Percentiles rank a stretch among this genome's conserved stretches.
Evolutionary conservation across 1,140 invertebrate genomes (phyloP).

Genomic region (Phortica variegata): DNA sequence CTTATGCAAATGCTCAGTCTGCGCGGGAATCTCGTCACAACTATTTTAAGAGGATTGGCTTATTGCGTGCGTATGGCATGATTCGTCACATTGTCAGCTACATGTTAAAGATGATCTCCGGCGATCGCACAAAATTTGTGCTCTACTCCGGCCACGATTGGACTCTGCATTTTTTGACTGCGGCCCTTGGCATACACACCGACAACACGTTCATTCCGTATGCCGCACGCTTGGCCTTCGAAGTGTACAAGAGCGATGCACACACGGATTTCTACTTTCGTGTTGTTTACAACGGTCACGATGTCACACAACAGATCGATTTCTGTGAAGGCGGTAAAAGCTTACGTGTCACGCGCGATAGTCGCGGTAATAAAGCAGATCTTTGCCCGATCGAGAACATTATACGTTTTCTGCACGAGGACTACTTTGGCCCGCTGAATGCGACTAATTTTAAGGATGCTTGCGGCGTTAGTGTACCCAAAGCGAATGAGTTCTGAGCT

Average conservation of each 20-base stretch:
- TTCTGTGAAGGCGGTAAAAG: slow-evolving; percentile 73
- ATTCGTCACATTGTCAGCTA: slow-evolving; percentile 75
- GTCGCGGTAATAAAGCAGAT: slow-evolving; percentile 61
- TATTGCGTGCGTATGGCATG: slow-evolving; percentile 76
- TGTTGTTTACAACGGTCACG: slow-evolving; percentile 81
- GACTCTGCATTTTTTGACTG: slow-evolving; percentile 79
- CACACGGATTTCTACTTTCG: slow-evolving; percentile 71
- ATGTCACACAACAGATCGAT: slow-evolving; percentile 76
- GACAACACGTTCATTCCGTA: slow-evolving; percentile 67
- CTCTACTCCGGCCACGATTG: slow-evolving; percentile 91
- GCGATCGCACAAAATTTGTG: slow-evolving; percentile 75
- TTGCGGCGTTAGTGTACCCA: slow-evolving; percentile 60
- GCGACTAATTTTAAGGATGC: slow-evolving; percentile 84
- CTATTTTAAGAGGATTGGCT: slow-evolving; percentile 66
- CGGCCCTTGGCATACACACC: slow-evolving; percentile 70
- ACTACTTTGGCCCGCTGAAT: slow-evolving; percentile 78
- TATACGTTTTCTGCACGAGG: slow-evolving; percentile 79
- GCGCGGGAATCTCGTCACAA: slow-evolving; percentile 66
- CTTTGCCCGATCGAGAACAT: slow-evolving; percentile 83
- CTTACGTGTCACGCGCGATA: slow-evolving; percentile 56
- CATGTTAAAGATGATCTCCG: slow-evolving; percentile 76
- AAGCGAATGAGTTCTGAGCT: slow-evolving; percentile 42
- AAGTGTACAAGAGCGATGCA: slow-evolving; percentile 70
- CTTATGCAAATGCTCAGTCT: slow-evolving; percentile 75
- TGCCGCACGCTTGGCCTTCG: slow-evolving; percentile 82